Base-by-base conservation (phyloP, 2,797 vertebrate species). In the Falco naumanni region DNA sequence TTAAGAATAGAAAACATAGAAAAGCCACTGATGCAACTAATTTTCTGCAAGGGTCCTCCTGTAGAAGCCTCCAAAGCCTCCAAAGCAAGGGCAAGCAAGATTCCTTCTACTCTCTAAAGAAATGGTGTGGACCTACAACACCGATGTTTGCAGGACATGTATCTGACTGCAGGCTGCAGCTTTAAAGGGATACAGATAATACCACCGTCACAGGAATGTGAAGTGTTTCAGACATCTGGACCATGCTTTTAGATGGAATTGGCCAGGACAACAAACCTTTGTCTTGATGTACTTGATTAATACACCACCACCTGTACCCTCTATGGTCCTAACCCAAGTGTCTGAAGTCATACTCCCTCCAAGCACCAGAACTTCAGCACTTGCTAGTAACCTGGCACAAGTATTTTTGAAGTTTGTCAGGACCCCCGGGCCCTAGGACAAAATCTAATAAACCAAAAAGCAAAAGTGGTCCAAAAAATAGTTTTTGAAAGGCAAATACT, bases 101-200 rank as follows among this genome's bases (percentile, higher is more conserved):
- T 29, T 16, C 2, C 3, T 7, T 54, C 31, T 84, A 6, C 7
- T 33, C 31, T 71, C 37, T 28, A 16, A 45, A 60, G 64, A 39
- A 61, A 33, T 20, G 17, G 17, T 31, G 18, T 22, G 17, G 9
- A 51, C 24, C 26, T 29, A 6, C 15, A 60, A 22, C 13, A 28
- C 11, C 0, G 0, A 18, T 11, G 10, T 51, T 41, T 60, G 16
- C 50, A 48, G 31, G 65, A 33, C 22, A 41, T 0, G 0, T 31
- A 59, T 25, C 22, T 0, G 2, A n/a, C 43, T 24, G 28, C 37
- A 21, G 13, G 7, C 3, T 75, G 20, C 21, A 34, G 31, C 21
- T 83, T 28, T 3, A 2, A 22, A 74, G 56, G 17, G 22, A 9
- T 29, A 25, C 18, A 24, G n/a, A 20, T 51, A 31, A 22, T 28